Percentiles rank a stretch among this genome's conserved stretches.
Conservation (phyloP, 2,888 invertebrate species). For the Cantharis rufa region DNA sequence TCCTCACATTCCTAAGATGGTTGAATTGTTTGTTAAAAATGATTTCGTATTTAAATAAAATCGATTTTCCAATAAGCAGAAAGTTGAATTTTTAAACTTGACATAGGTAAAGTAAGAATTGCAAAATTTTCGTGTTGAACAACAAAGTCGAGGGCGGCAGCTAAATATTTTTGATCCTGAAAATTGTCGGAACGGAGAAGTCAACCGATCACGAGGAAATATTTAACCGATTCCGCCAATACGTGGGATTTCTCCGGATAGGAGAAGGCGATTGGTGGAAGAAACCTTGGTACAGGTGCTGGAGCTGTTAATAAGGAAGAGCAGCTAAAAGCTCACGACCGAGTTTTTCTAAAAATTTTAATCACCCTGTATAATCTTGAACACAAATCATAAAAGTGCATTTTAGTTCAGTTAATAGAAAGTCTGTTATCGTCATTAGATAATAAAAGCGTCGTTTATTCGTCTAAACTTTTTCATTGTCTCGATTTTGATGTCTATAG, state of each 20-base stretch:
- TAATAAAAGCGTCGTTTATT: neutral
- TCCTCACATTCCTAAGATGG: neutral
- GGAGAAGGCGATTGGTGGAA: neutral
- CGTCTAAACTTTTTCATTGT: neutral
- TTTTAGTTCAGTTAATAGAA: neutral
- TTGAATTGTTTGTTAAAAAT: neutral
- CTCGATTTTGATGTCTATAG: neutral
- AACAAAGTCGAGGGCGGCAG: neutral
- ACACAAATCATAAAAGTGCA: neutral
- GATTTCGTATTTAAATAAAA: neutral
- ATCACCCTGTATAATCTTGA: neutral
- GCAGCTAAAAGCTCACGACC: neutral
- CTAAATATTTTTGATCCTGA: neutral
- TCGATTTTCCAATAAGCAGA: neutral
- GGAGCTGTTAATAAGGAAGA: no score
- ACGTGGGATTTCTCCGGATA: neutral
- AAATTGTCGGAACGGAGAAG: neutral
- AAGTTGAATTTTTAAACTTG: neutral
- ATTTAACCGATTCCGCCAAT: neutral
- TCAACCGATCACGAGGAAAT: neutral
- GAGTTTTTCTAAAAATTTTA: no score
- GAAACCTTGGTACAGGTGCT: neutral
- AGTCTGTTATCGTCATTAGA: neutral
- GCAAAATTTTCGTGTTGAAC: neutral
- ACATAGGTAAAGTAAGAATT: neutral